phyloP scores from a whole-genome alignment of 1,140 invertebrate genomes.

The Drosophila orosa region DNA sequence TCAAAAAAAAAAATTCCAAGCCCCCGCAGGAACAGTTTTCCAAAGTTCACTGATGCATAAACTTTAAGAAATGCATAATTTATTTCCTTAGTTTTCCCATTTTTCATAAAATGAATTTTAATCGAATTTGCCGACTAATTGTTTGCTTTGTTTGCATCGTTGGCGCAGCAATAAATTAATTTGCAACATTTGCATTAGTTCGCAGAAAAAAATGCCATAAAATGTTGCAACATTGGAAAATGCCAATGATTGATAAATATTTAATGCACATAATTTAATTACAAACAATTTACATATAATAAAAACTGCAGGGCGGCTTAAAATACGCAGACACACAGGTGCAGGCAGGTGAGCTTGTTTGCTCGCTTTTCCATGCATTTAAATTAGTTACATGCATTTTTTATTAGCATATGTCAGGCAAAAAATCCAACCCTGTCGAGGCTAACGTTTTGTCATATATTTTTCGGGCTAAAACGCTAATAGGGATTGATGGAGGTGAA shows the following conservation, averaged over 20 bases:
- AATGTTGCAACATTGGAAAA: slow-evolving; percentile 33
- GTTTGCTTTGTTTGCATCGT: slow-evolving; percentile 28
- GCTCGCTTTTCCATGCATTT: slow-evolving; percentile 62
- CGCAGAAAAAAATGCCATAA: not conserved
- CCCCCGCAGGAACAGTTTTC: not conserved
- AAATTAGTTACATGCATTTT: slow-evolving; percentile 73
- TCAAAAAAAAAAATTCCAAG: not conserved
- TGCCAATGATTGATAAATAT: slow-evolving; percentile 49
- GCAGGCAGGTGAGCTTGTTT: slow-evolving; percentile 6
- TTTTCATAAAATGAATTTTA: slow-evolving; percentile 19
- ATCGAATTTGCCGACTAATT: slow-evolving; percentile 44
- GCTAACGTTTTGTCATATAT: slow-evolving; percentile 1
- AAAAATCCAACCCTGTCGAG: slow-evolving; percentile 9
- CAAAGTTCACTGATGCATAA: slow-evolving; percentile 21
- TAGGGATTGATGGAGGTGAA: slow-evolving; percentile 28
- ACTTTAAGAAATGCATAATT: slow-evolving; percentile 24
- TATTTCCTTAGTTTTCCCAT: slow-evolving; percentile 4
- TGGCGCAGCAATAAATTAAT: slow-evolving; percentile 57
- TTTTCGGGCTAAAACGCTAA: slow-evolving; percentile 20
- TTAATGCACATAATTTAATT: slow-evolving; percentile 76
- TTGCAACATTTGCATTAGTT: slow-evolving; percentile 51
- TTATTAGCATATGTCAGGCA: slow-evolving; percentile 43
- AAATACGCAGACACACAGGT: slow-evolving; percentile 30
- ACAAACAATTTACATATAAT: slow-evolving; percentile 52
- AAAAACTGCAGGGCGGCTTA: slow-evolving; percentile 41